These are phyloP conservation scores for Loxodonta africana DNA, from an alignment of 2,113 vertebrate species.

Conservation along the genomic window DNA sequence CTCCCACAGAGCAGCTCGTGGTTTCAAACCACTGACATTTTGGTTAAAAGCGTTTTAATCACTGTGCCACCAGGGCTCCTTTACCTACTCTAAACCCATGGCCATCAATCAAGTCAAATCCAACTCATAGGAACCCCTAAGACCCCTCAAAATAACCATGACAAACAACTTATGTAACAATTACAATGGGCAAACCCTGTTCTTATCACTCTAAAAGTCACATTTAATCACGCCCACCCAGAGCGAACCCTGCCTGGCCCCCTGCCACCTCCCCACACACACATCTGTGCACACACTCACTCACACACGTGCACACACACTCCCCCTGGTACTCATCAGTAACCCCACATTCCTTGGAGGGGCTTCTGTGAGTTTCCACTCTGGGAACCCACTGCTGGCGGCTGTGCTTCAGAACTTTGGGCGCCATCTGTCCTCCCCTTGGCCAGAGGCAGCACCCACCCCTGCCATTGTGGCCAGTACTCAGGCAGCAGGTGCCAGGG, in stretches of 20 bases:
- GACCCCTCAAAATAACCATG: background rate
- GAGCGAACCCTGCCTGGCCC: background rate
- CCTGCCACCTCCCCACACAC: background rate
- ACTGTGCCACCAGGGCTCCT: no score
- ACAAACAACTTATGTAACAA: background rate
- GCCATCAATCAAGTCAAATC: no score
- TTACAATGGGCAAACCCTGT: background rate
- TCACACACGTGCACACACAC: background rate
- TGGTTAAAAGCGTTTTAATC: no score
- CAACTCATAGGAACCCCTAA: background rate
- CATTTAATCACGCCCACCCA: background rate
- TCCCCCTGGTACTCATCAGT: background rate
- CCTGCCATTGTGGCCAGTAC: background rate
- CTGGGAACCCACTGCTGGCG: background rate
- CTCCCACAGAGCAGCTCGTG: no score
- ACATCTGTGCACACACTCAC: no score
- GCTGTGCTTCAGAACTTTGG: background rate
- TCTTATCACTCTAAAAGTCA: background rate
- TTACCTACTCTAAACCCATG: no score
- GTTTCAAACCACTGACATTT: no score
- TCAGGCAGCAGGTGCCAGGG: background rate
- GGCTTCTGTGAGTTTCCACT: background rate
- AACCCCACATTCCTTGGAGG: background rate
- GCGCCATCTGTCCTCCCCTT: background rate
- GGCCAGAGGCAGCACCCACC: background rate